Evolutionary conservation across 2,797 vertebrate genomes (phyloP).

Genomic region (Microchirus variegatus): DNA sequence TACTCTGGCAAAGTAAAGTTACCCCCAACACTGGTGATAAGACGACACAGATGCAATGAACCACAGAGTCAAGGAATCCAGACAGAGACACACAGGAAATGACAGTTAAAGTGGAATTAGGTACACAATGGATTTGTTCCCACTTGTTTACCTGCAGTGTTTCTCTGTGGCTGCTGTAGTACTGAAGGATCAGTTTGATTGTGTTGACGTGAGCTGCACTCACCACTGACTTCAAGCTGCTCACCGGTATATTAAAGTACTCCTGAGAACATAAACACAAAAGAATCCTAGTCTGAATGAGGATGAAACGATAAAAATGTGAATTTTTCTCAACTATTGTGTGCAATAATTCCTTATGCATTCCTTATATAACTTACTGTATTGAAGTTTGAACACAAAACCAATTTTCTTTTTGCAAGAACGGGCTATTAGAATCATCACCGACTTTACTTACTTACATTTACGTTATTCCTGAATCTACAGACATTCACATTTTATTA

Average conservation of each 20-base stretch:
- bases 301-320: background rate
- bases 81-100: constrained; percentile 3
- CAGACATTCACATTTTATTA: no score
- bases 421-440: no score
- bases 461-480: no score
- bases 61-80: background rate
- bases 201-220: constrained; percentile 66
- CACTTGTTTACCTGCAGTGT: constrained; percentile 65
- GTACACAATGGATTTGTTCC: background rate
- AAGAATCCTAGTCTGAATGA: background rate
- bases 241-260: constrained; percentile 77
- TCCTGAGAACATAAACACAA: constrained; percentile 65
- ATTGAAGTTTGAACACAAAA: no score
- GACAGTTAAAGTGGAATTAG: background rate
- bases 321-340: no score
- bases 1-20: no score
- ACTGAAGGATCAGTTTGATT: constrained; percentile 76
- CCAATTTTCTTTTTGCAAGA: no score
- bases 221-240: constrained; percentile 68
- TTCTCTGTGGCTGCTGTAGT: constrained; percentile 69
- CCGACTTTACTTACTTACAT: no score
- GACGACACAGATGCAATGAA: no score
- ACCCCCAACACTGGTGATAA: no score
- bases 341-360: no score
- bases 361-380: no score